Base-by-base conservation (phyloP, 2,113 vertebrate species). In the Lagopus leucura region DNA sequence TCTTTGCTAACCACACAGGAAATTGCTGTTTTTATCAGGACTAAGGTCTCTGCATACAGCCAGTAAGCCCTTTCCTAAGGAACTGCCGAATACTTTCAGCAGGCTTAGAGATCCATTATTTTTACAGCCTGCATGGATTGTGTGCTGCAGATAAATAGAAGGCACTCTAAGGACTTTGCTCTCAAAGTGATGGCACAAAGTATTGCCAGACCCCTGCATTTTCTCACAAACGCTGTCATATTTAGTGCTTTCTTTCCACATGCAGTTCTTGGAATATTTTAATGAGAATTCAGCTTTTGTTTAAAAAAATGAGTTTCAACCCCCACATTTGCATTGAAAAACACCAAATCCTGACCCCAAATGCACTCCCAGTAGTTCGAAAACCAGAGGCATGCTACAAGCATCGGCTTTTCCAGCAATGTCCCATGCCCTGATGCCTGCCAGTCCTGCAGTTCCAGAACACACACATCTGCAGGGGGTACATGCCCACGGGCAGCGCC, bases 1-100 rank as follows among this genome's bases (percentile, higher is more conserved):
- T 69, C 74, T 70, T 57, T 70, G 32, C 66, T 87, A 85, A 43
- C 66, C 86, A 52, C 34, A 30, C n/a, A 79, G 63, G 48, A 93
- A 69, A 89, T 87, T 87, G 54, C 71, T 87, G 10, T 5, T 65
- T 89, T 95, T 95, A 66, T 89, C 91, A 82, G 81, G 89, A 91
- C 72, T 75, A 82, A 8, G 28, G 28, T 60, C 58, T 85, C 67
- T 85, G 52, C 47, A 50, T 72, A 43, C 25, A 64, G 2, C 42
- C 61, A 73, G 42, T 45, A 72, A 78, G 8, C 57, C 63, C 15
- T 15, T 82, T 95, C 43, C 54, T 69, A 43, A 48, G 79, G 78
- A 82, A 69, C 13, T 69, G 34, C 28, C 81, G 16, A 66, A 42
- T 70, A 32, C 27, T 73, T 87, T 82, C 71, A 92, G 34, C 52